Percentiles rank a stretch among this genome's conserved stretches.
Conservation (phyloP, 2,888 invertebrate genomes). For the Dioctria rufipes region DNA sequence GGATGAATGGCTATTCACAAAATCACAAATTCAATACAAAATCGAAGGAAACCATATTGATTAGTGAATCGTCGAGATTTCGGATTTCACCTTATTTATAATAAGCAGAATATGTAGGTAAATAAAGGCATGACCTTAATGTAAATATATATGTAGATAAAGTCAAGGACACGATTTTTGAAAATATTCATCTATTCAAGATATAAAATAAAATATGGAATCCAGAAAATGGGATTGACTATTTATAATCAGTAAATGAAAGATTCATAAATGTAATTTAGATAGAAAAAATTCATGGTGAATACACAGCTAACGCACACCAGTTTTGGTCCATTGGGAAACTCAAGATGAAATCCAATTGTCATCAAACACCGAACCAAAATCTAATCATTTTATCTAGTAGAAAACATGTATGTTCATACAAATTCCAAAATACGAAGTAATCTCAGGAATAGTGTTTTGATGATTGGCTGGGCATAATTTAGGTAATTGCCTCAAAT, state of each 20-base stretch:
- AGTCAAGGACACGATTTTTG: too few relatives aligned
- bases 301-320: too few relatives aligned
- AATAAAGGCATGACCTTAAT: too few relatives aligned
- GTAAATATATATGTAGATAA: too few relatives aligned
- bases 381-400: slow-evolving; percentile 5
- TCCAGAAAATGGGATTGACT: too few relatives aligned
- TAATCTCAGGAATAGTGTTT: slow-evolving; percentile 50
- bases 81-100: too few relatives aligned
- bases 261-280: not conserved
- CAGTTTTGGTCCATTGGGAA: too few relatives aligned
- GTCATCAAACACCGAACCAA: slow-evolving; percentile 10
- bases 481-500: slow-evolving; percentile 55
- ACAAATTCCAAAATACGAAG: slow-evolving; percentile 45
- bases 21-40: not conserved
- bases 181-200: too few relatives aligned
- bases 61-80: not conserved
- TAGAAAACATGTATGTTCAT: not conserved
- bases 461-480: slow-evolving; percentile 54
- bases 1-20: not conserved
- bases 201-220: too few relatives aligned
- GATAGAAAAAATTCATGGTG: too few relatives aligned
- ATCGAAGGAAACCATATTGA: not conserved
- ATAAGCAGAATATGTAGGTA: too few relatives aligned
- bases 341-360: not conserved
- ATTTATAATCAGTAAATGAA: not conserved